Percentiles rank a stretch among this genome's conserved stretches.
These are phyloP conservation scores for Drosophila mojavensis DNA, from an alignment of 1,140 invertebrate species.

Conservation along the genomic window DNA sequence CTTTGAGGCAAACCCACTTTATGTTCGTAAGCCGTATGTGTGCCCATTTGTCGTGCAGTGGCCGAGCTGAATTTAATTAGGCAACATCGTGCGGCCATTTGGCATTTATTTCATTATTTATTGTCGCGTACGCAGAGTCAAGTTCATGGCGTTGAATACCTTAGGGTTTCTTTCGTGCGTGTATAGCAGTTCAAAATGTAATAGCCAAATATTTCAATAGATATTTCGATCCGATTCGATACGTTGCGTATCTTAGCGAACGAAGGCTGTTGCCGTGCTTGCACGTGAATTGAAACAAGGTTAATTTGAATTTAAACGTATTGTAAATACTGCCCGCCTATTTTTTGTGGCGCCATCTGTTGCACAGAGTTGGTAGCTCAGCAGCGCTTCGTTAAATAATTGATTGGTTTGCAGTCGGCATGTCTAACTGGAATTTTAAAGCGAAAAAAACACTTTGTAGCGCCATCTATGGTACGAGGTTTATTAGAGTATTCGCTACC, in stretches of 20 bases:
- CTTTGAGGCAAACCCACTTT: constrained; percentile 27
- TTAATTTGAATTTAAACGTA: constrained; percentile 9
- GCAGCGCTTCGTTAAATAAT: too few species aligned
- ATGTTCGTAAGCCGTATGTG: constrained; percentile 8
- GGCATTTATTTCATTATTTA: constrained; percentile 7
- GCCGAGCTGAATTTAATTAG: constrained; percentile 59
- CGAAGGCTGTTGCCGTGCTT: constrained; percentile 27
- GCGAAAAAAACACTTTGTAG: too few species aligned
- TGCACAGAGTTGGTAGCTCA: too few species aligned
- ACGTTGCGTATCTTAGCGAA: background rate
- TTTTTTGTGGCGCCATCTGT: constrained; percentile 15
- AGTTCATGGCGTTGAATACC: constrained; percentile 64
- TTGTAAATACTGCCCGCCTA: background rate
- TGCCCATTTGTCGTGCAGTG: background rate
- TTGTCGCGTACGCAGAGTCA: constrained; percentile 37
- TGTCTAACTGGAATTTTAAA: background rate
- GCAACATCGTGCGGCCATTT: constrained; percentile 40
- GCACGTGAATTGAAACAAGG: constrained; percentile 33
- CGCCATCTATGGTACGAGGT: too few species aligned
- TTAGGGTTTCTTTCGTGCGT: constrained; percentile 39
- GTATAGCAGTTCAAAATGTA: constrained; percentile 36
- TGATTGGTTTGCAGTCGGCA: too few species aligned
- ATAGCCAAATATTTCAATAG: constrained; percentile 8
- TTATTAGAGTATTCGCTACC: too few species aligned
- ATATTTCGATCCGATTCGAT: background rate